Conservation (phyloP, 2,797 vertebrate genomes). For the Hyperoplus lanceolatus region DNA sequence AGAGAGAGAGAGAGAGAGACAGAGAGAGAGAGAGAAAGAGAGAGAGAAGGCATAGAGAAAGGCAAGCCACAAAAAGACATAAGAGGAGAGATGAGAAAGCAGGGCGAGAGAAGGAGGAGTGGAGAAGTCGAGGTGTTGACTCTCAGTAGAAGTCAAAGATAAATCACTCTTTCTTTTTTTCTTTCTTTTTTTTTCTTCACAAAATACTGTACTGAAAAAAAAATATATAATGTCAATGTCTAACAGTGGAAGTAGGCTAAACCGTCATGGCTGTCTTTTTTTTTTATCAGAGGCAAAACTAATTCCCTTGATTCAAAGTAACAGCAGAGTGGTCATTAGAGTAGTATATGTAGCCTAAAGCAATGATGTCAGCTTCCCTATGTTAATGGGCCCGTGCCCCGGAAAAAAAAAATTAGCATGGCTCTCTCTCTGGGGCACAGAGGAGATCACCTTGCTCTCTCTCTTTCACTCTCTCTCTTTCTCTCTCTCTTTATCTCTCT, state of each 20-base stretch:
- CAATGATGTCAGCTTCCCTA: conserved; percentile 92
- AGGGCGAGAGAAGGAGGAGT: conserved; percentile 20
- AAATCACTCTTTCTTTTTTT: conserved; percentile 73
- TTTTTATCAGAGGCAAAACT: conserved; percentile 74
- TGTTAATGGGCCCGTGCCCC: conserved; percentile 94
- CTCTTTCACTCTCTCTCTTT: conserved; percentile 88
- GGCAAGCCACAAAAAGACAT: conserved; percentile 36
- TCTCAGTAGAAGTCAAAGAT: conserved; percentile 70
- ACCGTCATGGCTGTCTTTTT: conserved; percentile 84
- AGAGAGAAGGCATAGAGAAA: conserved; percentile 18
- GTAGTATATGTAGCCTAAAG: conserved; percentile 88
- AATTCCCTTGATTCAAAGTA: conserved; percentile 81
- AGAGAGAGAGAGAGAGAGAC: conserved; percentile 8
- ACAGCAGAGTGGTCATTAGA: conserved; percentile 92
- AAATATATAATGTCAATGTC: conserved; percentile 30
- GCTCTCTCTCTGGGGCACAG: conserved; percentile 92
- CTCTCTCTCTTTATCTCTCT: conserved; percentile 85
- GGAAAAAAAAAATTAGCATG: conserved; percentile 89
- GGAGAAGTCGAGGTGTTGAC: conserved; percentile 58
- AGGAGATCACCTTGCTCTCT: conserved; percentile 93
- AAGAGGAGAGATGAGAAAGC: conserved; percentile 38
- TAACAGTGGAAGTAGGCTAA: conserved; percentile 87
- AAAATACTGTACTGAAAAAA: conserved; percentile 34
- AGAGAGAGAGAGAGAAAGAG: background rate
- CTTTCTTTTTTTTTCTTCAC: background rate